phyloP scores from a whole-genome alignment of 1,140 invertebrate species.

The Ericerus pela region DNA sequence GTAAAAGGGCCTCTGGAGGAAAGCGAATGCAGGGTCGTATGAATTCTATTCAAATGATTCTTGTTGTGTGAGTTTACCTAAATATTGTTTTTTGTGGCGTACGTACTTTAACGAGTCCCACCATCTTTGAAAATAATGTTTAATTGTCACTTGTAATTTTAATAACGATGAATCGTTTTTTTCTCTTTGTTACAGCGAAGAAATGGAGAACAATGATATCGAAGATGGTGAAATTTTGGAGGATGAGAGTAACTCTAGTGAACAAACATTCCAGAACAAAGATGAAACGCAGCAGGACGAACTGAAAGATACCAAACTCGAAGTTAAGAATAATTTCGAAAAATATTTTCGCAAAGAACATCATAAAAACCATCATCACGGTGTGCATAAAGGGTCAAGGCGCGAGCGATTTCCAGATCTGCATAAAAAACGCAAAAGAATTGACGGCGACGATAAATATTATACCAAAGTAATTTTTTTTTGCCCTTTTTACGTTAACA shows the following conservation, averaged over 20 bases:
- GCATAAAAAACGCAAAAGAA: not conserved
- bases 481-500: too few relatives aligned
- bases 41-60: too few relatives aligned
- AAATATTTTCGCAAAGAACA: not conserved
- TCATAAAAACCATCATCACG: not conserved
- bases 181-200: not conserved
- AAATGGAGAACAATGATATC: not conserved
- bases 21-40: too few relatives aligned
- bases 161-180: too few relatives aligned
- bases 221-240: constrained; percentile 8
- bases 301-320: not conserved
- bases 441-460: not conserved
- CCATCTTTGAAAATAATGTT: too few relatives aligned
- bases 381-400: not conserved
- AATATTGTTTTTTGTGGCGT: too few relatives aligned
- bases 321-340: not conserved
- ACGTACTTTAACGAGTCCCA: too few relatives aligned
- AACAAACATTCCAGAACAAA: not conserved
- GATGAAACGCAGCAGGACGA: not conserved
- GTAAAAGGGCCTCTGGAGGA: too few relatives aligned
- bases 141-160: too few relatives aligned
- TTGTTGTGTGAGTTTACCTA: too few relatives aligned
- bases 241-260: constrained; percentile 1
- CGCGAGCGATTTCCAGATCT: constrained; percentile 1
- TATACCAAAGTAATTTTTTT: too few relatives aligned